Percentiles rank a stretch among this genome's conserved stretches.
phyloP scores from a whole-genome alignment of 1,140 invertebrate genomes.

The Platyscapa corneri region DNA sequence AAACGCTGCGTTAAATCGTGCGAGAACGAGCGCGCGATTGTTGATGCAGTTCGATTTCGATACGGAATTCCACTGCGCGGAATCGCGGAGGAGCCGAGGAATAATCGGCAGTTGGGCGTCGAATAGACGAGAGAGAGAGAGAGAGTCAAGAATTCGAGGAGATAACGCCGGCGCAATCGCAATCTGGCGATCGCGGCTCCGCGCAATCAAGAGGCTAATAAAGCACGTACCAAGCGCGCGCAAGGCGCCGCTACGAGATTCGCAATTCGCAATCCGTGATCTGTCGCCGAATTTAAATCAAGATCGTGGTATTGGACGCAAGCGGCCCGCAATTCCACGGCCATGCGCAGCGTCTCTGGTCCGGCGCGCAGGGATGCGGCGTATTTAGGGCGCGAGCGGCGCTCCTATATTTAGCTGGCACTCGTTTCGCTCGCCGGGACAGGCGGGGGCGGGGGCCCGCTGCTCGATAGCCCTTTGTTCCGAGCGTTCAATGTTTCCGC shows the following conservation, averaged over 20 bases:
- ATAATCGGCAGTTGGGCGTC: too few species aligned
- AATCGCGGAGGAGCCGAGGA: neutral
- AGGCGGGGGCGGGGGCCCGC: neutral
- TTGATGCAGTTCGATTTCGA: neutral
- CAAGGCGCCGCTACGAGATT: too few species aligned
- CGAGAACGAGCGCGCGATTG: neutral
- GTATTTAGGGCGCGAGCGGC: slow-evolving; percentile 8
- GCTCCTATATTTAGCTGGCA: neutral
- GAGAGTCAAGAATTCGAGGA: too few species aligned
- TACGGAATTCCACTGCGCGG: neutral
- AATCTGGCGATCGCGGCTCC: too few species aligned
- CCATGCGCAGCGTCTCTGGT: neutral
- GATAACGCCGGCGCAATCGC: too few species aligned
- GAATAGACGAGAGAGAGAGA: too few species aligned
- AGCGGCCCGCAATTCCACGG: too few species aligned
- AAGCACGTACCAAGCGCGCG: too few species aligned
- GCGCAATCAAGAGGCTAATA: too few species aligned
- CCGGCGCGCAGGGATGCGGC: neutral
- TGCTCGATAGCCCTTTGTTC: slow-evolving; percentile 44
- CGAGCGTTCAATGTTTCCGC: slow-evolving; percentile 55
- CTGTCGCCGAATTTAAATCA: too few species aligned
- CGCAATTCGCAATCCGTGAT: too few species aligned
- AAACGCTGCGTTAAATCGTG: neutral
- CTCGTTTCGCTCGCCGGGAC: neutral
- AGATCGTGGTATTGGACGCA: too few species aligned